phyloP scores from a whole-genome alignment of 2,797 vertebrate genomes.

The Rhincodon typus region DNA sequence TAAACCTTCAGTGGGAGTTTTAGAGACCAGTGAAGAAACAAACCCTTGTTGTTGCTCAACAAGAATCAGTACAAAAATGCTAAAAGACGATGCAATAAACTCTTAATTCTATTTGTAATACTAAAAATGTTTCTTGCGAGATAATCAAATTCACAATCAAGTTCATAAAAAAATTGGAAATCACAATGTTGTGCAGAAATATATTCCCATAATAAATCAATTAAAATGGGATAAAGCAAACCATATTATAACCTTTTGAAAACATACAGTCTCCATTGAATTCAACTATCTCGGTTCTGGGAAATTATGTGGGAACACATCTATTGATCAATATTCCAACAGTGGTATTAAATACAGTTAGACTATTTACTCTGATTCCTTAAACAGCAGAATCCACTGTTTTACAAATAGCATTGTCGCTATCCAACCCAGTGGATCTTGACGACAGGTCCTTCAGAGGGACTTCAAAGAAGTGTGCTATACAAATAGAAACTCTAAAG shows the following conservation, averaged over 20 bases:
- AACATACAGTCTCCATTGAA: not conserved
- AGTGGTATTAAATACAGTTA: not conserved
- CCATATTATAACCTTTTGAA: not conserved
- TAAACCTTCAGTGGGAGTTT: not conserved
- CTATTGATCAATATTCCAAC: not conserved
- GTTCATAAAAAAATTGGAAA: not conserved
- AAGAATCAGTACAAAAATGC: not conserved
- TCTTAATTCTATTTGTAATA: not conserved
- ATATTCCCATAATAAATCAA: not conserved
- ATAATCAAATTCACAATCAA: not conserved
- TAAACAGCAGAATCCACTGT: not conserved
- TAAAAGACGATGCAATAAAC: not conserved
- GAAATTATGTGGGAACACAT: not conserved
- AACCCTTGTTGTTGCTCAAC: not conserved
- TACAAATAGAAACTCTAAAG: no score
- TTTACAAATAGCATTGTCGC: not conserved
- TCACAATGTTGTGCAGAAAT: not conserved
- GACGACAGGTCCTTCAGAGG: not conserved
- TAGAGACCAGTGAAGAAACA: not conserved
- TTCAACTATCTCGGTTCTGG: not conserved
- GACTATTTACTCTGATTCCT: not conserved
- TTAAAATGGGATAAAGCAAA: not conserved
- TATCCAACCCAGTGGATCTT: not conserved
- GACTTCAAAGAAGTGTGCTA: no score
- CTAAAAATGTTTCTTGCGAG: not conserved